A percentile compares a stretch with the other conserved stretches of the same genome.
Evolutionary conservation across 1,140 invertebrate species (phyloP).

Genomic region (Drosophila melanica): DNA sequence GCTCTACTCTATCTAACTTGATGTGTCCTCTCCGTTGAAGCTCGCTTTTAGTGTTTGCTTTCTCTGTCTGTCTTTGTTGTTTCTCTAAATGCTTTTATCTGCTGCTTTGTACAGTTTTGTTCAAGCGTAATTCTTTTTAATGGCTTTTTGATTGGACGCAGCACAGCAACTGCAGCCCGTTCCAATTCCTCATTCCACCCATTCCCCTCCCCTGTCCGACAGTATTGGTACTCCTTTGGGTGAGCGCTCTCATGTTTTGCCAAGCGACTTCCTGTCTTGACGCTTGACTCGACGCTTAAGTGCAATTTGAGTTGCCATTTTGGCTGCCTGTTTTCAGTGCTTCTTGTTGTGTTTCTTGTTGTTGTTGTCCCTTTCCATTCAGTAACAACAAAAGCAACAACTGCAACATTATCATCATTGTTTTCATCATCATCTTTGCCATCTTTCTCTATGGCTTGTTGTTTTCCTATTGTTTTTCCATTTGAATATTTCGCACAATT

Average conservation of each 20-base stretch:
- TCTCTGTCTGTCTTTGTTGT: constrained; percentile 28
- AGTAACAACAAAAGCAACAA: background rate
- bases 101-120: constrained; percentile 80
- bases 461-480: constrained; percentile 64
- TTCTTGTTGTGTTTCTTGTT: background rate
- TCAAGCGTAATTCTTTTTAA: constrained; percentile 83
- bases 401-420: constrained; percentile 8
- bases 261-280: constrained; percentile 77
- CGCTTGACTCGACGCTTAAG: constrained; percentile 80
- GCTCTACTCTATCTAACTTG: constrained; percentile 2
- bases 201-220: constrained; percentile 3
- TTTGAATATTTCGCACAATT: constrained; percentile 69
- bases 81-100: constrained; percentile 64
- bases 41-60: constrained; percentile 4
- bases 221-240: constrained; percentile 30
- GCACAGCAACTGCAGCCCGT: constrained; percentile 31
- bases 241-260: constrained; percentile 59
- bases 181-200: background rate
- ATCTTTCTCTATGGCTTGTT: constrained; percentile 38
- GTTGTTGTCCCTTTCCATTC: background rate
- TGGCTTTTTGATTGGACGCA: constrained; percentile 83
- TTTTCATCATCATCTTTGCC: constrained; percentile 18
- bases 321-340: constrained; percentile 37
- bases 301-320: constrained; percentile 81
- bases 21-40: background rate